Conservation (phyloP, 2,113 vertebrate genomes). For the Leptodactylus fuscus region DNA sequence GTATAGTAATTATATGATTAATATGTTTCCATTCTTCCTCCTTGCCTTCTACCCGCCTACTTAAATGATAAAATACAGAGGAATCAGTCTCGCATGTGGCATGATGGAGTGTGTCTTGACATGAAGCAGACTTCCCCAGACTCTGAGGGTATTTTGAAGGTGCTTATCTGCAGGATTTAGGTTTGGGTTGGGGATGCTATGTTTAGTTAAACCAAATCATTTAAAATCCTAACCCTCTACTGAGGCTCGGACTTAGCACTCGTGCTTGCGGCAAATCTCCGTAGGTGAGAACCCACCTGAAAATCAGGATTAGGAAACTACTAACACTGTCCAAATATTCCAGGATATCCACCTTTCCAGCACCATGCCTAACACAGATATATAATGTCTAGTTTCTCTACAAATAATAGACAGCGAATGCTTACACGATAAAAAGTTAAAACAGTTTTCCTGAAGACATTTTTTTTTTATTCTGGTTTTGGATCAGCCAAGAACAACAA, state of each 20-base stretch:
- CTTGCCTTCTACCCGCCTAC: background rate
- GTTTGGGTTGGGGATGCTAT: background rate
- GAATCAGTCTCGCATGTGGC: background rate
- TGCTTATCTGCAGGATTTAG: slow-evolving; percentile 18
- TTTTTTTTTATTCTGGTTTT: slow-evolving; percentile 34
- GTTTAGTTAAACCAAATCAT: slow-evolving; percentile 13
- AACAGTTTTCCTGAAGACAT: background rate
- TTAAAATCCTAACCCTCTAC: background rate
- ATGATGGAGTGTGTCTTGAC: slow-evolving; percentile 5
- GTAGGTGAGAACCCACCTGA: slow-evolving; percentile 29
- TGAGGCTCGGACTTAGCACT: background rate
- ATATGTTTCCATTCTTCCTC: background rate
- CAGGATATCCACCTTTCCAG: slow-evolving; percentile 19
- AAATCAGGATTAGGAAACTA: slow-evolving; percentile 8
- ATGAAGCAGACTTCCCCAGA: background rate
- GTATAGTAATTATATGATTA: background rate
- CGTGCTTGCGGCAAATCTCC: background rate
- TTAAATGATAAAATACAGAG: slow-evolving; percentile 7
- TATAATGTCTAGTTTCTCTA: background rate
- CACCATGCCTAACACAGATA: background rate
- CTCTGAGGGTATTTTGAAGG: background rate
- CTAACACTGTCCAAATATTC: background rate
- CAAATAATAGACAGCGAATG: slow-evolving; percentile 9
- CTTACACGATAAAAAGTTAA: slow-evolving; percentile 14
- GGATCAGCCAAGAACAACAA: slow-evolving; percentile 50